Base-by-base conservation (phyloP, 2,797 vertebrate species). In the Potorous gilbertii region DNA sequence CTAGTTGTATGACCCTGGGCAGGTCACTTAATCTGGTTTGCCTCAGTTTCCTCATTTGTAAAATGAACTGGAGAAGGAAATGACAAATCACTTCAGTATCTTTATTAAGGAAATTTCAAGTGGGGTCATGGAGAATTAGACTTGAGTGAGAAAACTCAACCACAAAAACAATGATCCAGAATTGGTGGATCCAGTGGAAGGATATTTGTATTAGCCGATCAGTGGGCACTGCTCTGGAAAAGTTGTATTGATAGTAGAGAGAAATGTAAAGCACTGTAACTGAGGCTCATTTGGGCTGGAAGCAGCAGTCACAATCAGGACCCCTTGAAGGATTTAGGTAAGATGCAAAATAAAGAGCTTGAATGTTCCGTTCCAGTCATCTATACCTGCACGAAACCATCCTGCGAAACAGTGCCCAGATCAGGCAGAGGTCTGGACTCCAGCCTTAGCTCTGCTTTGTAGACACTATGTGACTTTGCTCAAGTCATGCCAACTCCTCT, bases 381-480 rank as follows among this genome's bases (percentile, higher is more conserved):
- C 4, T 12, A 9, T 40, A 56, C 81, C 89, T 0, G 1, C 13
- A 0, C 28, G 13, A 29, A 27, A 4, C 14, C 0, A 3, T 6
- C 10, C 46, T 10, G 2, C 52, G 8, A 93, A 21, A 13, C 0
- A 21, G 6, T 16, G 29, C 28, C 56, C 50, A 24, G 12, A 18
- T 31, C 1, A 18, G 14, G 21, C 55, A 50, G 54, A n/a, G 40
- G 8, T 2, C 56, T 4, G 0, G 3, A 27, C 0, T 54, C 34
- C 46, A 92, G 29, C 28, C 31, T 66, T 66, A n/a, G 12, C 40
- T 95, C 56, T 94, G 24, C 0, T 34, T 10, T 54, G 24, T 0
- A 2, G 24, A 52, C 87, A 5, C 8, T 40, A 0, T 0, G 2
- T 87, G 90, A 90, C 46, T 1, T 87, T 12, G 13, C 9, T 55